phyloP scores from a whole-genome alignment of 2,797 vertebrate genomes.

The Manis crassicaudata region DNA sequence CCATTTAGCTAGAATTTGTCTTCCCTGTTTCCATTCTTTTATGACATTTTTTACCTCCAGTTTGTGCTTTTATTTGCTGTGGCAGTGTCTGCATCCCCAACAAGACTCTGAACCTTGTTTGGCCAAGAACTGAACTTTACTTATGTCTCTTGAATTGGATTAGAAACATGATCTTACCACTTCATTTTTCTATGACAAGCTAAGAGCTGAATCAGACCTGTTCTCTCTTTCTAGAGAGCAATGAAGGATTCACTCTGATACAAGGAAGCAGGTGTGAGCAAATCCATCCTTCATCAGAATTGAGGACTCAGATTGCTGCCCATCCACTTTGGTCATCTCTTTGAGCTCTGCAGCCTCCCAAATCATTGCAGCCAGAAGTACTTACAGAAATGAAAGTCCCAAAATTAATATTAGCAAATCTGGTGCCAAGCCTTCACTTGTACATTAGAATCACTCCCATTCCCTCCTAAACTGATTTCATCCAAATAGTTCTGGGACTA shows the following conservation, averaged over 20 bases:
- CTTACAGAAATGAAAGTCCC: neutral
- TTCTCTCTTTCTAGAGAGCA: neutral
- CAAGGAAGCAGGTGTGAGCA: neutral
- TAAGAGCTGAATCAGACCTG: neutral
- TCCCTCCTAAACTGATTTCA: slow-evolving; percentile 1
- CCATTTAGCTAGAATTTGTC: neutral
- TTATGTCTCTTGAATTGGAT: neutral
- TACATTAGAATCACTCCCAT: neutral
- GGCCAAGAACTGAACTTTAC: neutral
- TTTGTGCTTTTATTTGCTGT: neutral
- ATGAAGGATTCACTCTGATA: neutral
- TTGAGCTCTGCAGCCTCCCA: neutral
- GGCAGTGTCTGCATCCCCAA: neutral
- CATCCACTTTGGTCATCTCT: neutral
- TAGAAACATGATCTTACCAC: neutral
- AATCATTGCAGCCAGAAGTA: neutral
- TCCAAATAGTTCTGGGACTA: neutral
- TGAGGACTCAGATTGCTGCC: neutral
- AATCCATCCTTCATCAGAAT: neutral
- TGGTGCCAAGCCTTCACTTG: neutral
- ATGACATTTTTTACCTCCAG: neutral
- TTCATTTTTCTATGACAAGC: neutral
- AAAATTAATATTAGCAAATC: slow-evolving; percentile 10
- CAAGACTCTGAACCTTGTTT: neutral
- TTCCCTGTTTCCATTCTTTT: neutral